Conservation (phyloP, 1,140 invertebrate species). For the Drosophila ficusphila region DNA sequence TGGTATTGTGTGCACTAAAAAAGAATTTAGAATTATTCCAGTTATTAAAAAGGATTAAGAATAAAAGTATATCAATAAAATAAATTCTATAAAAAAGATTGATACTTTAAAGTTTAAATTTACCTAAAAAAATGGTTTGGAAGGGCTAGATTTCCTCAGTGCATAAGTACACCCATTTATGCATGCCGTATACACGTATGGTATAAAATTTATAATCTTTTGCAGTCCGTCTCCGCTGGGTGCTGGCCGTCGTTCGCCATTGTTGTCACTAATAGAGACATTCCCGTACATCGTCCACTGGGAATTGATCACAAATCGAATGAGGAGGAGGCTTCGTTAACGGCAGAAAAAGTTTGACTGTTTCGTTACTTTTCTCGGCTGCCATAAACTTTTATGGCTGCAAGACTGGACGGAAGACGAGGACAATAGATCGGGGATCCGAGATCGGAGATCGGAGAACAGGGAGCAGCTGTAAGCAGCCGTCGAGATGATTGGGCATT, state of each 20-base stretch:
- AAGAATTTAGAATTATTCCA: too few species aligned
- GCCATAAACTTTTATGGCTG: slow-evolving; percentile 56
- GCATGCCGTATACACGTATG: slow-evolving; percentile 31
- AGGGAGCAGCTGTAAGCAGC: slow-evolving; percentile 53
- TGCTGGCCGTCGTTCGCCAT: slow-evolving; percentile 37
- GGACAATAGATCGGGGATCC: slow-evolving; percentile 31
- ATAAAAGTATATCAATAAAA: too few species aligned
- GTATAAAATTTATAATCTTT: slow-evolving; percentile 60
- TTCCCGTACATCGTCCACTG: slow-evolving; percentile 38
- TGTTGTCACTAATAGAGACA: slow-evolving; percentile 59
- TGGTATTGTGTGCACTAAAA: neutral
- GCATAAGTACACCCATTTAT: slow-evolving; percentile 10
- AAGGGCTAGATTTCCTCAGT: slow-evolving; percentile 2
- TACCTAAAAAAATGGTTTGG: too few species aligned
- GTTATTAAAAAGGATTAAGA: neutral
- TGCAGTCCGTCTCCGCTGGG: slow-evolving; percentile 35
- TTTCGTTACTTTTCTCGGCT: slow-evolving; percentile 50
- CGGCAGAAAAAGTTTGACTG: slow-evolving; percentile 44
- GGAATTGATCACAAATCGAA: slow-evolving; percentile 41
- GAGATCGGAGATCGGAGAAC: slow-evolving; percentile 7
- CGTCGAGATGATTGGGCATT: slow-evolving; percentile 54
- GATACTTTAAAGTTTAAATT: too few species aligned
- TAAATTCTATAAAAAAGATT: too few species aligned
- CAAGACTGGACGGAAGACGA: slow-evolving; percentile 41
- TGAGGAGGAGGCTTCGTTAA: slow-evolving; percentile 24